phyloP scores from a whole-genome alignment of 2,888 invertebrate genomes.

The Papilio elwesi region DNA sequence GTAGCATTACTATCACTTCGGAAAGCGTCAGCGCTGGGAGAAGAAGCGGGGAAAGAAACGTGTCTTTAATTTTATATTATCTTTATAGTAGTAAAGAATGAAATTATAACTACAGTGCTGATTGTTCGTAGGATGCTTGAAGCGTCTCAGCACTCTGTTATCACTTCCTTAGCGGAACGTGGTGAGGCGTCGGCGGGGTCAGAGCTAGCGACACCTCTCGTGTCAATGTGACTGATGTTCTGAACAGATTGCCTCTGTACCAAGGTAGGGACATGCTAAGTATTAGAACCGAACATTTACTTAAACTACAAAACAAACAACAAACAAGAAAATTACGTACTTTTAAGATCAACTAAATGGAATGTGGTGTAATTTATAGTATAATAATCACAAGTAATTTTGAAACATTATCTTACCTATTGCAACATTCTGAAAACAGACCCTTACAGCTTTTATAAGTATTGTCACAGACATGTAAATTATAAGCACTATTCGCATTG shows the following conservation, averaged over 20 bases:
- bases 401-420: no score
- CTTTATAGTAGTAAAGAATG: not conserved
- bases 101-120: not conserved
- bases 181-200: conserved; percentile 48
- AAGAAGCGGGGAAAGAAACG: not conserved
- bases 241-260: conserved; percentile 59
- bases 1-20: no score
- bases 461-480: no score
- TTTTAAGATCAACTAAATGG: not conserved
- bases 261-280: conserved; percentile 26
- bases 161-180: conserved; percentile 64
- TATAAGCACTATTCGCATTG: no score
- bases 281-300: conserved; percentile 1
- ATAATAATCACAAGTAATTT: no score
- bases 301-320: not conserved
- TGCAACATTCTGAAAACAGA: no score
- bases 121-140: not conserved
- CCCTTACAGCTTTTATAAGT: no score
- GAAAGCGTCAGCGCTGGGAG: no score
- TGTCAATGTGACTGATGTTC: conserved; percentile 72
- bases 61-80: not conserved
- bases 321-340: not conserved
- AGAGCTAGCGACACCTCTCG: conserved; percentile 67
- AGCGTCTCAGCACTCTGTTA: conserved; percentile 44
- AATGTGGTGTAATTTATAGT: no score